Evolutionary conservation across 2,888 invertebrate species (phyloP).

Genomic region (Campaea margaritaria): DNA sequence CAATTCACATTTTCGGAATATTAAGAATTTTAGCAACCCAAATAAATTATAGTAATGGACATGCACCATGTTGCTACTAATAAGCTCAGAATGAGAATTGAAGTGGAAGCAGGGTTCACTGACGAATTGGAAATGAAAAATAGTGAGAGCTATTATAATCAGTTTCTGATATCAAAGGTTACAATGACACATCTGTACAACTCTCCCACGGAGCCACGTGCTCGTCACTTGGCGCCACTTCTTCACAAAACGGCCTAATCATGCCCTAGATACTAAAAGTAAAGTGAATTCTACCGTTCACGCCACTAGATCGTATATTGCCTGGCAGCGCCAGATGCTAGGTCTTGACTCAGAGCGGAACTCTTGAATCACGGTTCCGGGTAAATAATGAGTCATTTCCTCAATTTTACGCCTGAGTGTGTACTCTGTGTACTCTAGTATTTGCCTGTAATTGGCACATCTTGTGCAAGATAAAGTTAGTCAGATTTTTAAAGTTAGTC

Average conservation of each 20-base stretch:
- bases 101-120: too few species aligned
- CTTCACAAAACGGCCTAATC: constrained; percentile 12
- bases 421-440: constrained; percentile 41
- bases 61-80: too few species aligned
- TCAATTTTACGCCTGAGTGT: constrained; percentile 37
- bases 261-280: constrained; percentile 22
- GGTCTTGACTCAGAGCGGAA: constrained; percentile 70
- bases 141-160: neutral
- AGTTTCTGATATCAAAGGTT: neutral
- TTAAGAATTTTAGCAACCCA: neutral
- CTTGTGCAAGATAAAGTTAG: constrained; percentile 46
- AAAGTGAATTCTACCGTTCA: constrained; percentile 50
- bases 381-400: constrained; percentile 78
- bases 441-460: constrained; percentile 43
- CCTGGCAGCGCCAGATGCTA: constrained; percentile 39
- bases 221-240: constrained; percentile 30
- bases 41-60: too few species aligned
- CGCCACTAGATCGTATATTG: constrained; percentile 38
- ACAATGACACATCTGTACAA: constrained; percentile 35
- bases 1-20: neutral
- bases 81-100: too few species aligned
- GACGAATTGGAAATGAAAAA: too few species aligned
- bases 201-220: constrained; percentile 50
- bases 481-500: constrained; percentile 39
- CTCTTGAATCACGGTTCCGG: constrained; percentile 73